These are phyloP conservation scores for Pachyrhynchus sulphureomaculatus DNA, from an alignment of 1,140 invertebrate genomes.

Conservation along the genomic window DNA sequence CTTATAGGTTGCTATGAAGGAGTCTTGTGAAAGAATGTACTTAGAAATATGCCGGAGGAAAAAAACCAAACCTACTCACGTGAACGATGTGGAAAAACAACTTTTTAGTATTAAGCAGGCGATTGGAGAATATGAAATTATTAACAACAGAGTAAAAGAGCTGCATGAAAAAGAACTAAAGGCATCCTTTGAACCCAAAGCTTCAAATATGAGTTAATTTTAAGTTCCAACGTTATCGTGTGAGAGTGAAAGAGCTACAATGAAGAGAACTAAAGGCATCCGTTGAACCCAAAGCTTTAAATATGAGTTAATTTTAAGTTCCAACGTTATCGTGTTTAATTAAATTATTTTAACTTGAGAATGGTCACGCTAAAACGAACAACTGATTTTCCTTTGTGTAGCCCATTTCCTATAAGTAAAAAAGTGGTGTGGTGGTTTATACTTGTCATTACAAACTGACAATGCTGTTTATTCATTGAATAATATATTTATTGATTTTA, in stretches of 20 bases:
- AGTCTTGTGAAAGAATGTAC: constrained; percentile 21
- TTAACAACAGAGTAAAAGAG: constrained; percentile 15
- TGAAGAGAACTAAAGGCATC: constrained; percentile 5
- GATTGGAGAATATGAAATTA: constrained; percentile 23
- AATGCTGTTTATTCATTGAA: too few species aligned
- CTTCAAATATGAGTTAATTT: background rate
- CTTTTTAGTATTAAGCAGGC: constrained; percentile 27
- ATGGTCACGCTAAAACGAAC: too few species aligned
- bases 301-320: background rate
- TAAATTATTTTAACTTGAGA: too few species aligned
- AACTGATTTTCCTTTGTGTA: too few species aligned
- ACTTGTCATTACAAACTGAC: too few species aligned
- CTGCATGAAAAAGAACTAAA: constrained; percentile 10
- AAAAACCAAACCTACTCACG: constrained; percentile 5
- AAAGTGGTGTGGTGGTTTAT: too few species aligned
- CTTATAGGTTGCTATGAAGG: constrained; percentile 21
- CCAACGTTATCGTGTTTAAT: too few species aligned
- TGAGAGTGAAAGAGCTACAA: constrained; percentile 9
- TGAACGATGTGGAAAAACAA: constrained; percentile 20
- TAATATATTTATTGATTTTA: too few species aligned
- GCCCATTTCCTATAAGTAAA: too few species aligned
- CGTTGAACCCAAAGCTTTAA: constrained; percentile 5
- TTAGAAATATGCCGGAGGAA: constrained; percentile 31
- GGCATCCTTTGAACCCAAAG: constrained; percentile 4
- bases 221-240: too few species aligned